These are phyloP conservation scores for Astyanax mexicanus DNA, from an alignment of 2,797 vertebrate genomes.

Conservation along the genomic window DNA sequence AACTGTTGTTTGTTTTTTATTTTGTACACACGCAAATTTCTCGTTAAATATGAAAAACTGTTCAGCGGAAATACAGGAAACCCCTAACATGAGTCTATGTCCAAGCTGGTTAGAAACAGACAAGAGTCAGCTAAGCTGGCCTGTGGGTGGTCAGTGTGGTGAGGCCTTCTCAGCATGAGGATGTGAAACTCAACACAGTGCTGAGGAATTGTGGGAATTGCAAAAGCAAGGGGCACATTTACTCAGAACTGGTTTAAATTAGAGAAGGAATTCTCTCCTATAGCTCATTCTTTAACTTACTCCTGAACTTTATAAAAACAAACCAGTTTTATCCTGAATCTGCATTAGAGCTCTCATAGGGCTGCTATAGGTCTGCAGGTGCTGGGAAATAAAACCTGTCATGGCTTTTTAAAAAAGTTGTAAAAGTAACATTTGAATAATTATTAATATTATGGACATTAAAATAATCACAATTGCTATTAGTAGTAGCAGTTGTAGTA, in stretches of 20 bases:
- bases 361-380: no score
- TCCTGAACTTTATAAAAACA: neutral
- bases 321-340: neutral
- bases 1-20: no score
- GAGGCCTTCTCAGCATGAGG: constrained; percentile 21
- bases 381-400: no score
- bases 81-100: neutral
- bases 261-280: no score
- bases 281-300: no score
- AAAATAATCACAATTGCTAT: no score
- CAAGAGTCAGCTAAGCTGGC: neutral
- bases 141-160: neutral
- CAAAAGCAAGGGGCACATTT: neutral
- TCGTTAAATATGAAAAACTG: neutral
- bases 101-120: neutral
- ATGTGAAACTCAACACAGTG: constrained; percentile 29
- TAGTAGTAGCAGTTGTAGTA: no score
- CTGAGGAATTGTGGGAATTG: constrained; percentile 26
- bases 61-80: neutral
- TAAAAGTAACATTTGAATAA: no score
- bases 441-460: no score
- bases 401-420: no score
- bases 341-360: neutral
- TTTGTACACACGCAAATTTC: no score
- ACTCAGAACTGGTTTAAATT: neutral